Percentiles rank a stretch among this genome's conserved stretches.
Conservation (phyloP, 2,797 vertebrate genomes). For the Xenentodon cancila region DNA sequence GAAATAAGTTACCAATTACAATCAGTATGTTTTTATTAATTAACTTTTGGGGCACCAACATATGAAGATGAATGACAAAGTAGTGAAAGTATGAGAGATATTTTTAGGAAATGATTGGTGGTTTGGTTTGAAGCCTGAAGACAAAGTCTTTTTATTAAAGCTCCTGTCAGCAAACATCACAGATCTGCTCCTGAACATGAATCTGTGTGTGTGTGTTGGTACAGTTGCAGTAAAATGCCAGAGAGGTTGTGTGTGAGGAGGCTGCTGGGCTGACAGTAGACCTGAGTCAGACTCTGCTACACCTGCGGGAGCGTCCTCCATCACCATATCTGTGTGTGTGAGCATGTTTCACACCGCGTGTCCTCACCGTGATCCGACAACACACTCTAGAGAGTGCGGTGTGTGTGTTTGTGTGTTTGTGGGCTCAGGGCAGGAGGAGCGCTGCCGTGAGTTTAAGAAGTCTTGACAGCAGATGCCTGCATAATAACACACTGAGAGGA, state of each 20-base stretch:
- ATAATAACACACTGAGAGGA: slow-evolving; percentile 47
- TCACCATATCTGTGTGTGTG: slow-evolving; percentile 4
- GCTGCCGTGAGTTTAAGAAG: slow-evolving; percentile 71
- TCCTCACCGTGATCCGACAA: not conserved
- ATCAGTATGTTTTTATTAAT: too few relatives aligned
- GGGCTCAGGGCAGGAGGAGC: slow-evolving; percentile 34
- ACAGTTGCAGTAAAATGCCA: slow-evolving; percentile 3
- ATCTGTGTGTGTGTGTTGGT: not conserved
- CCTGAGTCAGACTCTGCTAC: slow-evolving; percentile 64
- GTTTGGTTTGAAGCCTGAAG: too few relatives aligned
- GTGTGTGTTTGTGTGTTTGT: slow-evolving; percentile 46
- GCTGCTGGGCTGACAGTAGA: slow-evolving; percentile 51
- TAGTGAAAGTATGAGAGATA: too few relatives aligned
- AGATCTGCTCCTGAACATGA: not conserved
- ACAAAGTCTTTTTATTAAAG: too few relatives aligned
- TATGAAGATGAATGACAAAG: too few relatives aligned
- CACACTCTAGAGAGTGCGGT: not conserved
- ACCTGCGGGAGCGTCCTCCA: slow-evolving; percentile 58
- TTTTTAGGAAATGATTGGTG: too few relatives aligned
- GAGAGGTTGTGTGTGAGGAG: slow-evolving; percentile 32
- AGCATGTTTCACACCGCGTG: not conserved
- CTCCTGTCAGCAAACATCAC: not conserved
- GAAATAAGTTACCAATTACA: too few relatives aligned
- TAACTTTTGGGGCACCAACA: too few relatives aligned
- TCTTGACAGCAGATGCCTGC: slow-evolving; percentile 78